Base-by-base conservation (phyloP, 2,113 vertebrate species). In the Phoxinus phoxinus region DNA sequence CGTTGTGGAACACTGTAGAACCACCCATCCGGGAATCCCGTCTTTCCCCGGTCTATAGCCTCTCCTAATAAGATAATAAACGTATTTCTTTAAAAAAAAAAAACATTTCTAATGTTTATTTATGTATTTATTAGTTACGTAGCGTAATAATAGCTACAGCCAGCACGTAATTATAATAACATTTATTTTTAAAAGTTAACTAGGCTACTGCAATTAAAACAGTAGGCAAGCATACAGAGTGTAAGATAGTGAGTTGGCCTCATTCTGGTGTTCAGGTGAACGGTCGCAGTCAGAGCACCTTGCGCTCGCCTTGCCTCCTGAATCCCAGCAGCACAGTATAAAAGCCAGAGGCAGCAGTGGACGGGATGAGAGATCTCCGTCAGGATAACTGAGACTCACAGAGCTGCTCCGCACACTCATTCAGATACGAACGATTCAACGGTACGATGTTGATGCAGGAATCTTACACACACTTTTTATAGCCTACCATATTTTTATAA, bases 261-360 rank as follows among this genome's bases (percentile, higher is more conserved):
- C 32, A 23, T 11, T 32, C 32, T 71, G 35, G 67, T 92, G 91
- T 81, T 61, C 84, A 88, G 87, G 87, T 88, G 78, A 37, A 11
- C 83, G 84, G 8, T 41, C 41, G 41, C 41, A 41, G 41, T 79
- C 71, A 56, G 58, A 67, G 71, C 87, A 89, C 85, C 88, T 86
- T 53, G 32, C 71, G 46, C 46, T 59, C 58, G 80, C 81, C 78
- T 59, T 65, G 80, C 81, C 78, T 84, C 85, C 46, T 41, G 46
- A 27, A 32, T 53, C 30, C 2, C 75, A 85, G 41, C 25, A 71
- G 46, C 82, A 30, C 21, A 41, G 78, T 88, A 88, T 88, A 88
- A 88, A 83, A 85, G 84, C 51, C 84, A 85, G 84, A 85, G 63
- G 23, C 72, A 63, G 78, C 25, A 72, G 30, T 23, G 51, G 63